These are phyloP conservation scores for Orius laevigatus DNA, from an alignment of 1,140 invertebrate species.

Conservation along the genomic window DNA sequence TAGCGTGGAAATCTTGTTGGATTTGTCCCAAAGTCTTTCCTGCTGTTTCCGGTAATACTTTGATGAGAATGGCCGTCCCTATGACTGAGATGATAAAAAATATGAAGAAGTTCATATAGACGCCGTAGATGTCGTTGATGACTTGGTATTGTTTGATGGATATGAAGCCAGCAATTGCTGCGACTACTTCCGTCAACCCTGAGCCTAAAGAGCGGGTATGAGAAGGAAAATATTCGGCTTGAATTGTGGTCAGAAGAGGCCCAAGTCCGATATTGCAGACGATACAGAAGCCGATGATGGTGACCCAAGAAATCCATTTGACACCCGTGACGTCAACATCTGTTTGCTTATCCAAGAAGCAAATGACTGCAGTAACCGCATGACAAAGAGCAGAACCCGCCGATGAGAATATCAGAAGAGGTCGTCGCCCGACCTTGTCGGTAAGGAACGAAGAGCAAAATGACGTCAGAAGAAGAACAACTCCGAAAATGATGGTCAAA, in stretches of 20 bases:
- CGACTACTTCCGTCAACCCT: conserved; percentile 26
- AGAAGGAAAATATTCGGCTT: conserved; percentile 31
- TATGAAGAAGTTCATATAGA: conserved; percentile 35
- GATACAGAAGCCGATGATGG: conserved; percentile 26
- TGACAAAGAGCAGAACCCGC: conserved; percentile 6
- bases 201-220: conserved; percentile 30
- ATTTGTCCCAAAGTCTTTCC: conserved; percentile 54
- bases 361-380: conserved; percentile 10
- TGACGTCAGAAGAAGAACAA: conserved; percentile 23
- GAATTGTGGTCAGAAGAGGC: conserved; percentile 28
- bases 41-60: conserved; percentile 63
- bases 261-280: conserved; percentile 28
- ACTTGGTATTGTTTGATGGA: conserved; percentile 31
- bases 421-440: conserved; percentile 26
- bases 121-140: conserved; percentile 28
- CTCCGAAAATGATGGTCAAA: conserved; percentile 25
- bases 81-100: conserved; percentile 35
- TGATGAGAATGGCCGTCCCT: conserved; percentile 35
- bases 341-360: conserved; percentile 12
- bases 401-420: conserved; percentile 28
- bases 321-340: conserved; percentile 5
- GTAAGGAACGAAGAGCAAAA: conserved; percentile 20
- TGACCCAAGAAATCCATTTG: conserved; percentile 25
- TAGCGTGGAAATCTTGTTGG: conserved; percentile 22
- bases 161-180: conserved; percentile 25